Percentiles rank a stretch among this genome's conserved stretches.
Conservation (phyloP, 2,888 invertebrate species). For the Limnephilus lunatus region DNA sequence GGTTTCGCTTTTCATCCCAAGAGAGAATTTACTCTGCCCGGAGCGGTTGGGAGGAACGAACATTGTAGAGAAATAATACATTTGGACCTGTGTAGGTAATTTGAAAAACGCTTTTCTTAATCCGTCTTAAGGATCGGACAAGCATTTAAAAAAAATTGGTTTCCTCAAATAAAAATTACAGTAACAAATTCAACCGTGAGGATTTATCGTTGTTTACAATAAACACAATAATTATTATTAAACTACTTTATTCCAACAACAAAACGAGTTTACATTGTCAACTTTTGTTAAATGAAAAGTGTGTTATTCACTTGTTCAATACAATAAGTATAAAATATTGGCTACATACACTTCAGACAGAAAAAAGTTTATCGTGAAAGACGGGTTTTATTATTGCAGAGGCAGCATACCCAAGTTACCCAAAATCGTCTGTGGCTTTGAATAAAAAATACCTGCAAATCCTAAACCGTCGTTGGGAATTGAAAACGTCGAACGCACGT, state of each 20-base stretch:
- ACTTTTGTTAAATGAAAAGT: not conserved
- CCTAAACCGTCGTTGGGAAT: constrained; percentile 63
- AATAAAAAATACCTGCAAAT: constrained; percentile 62
- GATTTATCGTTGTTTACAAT: not conserved
- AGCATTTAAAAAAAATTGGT: not conserved
- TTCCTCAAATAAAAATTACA: not conserved
- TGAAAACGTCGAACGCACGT: constrained; percentile 64
- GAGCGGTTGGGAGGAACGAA: not conserved
- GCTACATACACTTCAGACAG: not conserved
- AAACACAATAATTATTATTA: not conserved
- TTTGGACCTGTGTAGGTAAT: not conserved
- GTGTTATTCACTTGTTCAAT: not conserved
- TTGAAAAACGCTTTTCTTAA: not conserved
- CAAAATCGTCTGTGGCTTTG: constrained; percentile 55
- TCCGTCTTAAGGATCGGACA: not conserved
- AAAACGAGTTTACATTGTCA: not conserved
- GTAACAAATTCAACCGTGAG: not conserved
- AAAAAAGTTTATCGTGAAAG: constrained; percentile 26
- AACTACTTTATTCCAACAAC: not conserved
- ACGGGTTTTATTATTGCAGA: constrained; percentile 32
- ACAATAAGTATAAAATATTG: not conserved
- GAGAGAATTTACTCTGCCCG: not conserved
- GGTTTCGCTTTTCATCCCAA: constrained; percentile 12
- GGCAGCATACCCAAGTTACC: constrained; percentile 49
- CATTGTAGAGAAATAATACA: not conserved